Evolutionary conservation across 2,888 invertebrate species (phyloP).

Genomic region (Aspidiotus destructor): DNA sequence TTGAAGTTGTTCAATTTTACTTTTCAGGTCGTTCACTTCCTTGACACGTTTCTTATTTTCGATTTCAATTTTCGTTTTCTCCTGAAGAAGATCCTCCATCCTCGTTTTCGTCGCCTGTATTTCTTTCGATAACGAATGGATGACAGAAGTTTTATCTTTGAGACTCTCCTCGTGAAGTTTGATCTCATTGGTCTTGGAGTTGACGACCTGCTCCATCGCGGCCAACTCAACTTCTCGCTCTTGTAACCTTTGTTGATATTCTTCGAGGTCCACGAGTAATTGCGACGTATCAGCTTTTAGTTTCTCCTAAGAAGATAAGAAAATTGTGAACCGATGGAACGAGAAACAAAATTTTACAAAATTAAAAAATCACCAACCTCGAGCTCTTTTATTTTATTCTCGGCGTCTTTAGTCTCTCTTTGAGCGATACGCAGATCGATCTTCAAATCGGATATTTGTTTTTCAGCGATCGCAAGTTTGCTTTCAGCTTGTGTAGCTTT

Average conservation of each 20-base stretch:
- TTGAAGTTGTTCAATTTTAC: constrained; percentile 20
- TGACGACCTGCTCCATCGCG: constrained; percentile 1
- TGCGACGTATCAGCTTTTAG: neutral
- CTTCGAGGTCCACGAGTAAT: constrained; percentile 35
- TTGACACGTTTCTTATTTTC: constrained; percentile 5
- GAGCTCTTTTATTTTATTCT: constrained; percentile 41
- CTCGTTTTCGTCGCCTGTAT: neutral
- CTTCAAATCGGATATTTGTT: constrained; percentile 24
- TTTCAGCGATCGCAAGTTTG: constrained; percentile 45
- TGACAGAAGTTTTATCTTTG: neutral
- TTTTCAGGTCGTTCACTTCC: constrained; percentile 14
- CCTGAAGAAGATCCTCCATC: constrained; percentile 7
- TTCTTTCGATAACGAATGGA: neutral
- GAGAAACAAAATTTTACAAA: neutral
- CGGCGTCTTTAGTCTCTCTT: constrained; percentile 52
- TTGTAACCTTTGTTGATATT: constrained; percentile 41
- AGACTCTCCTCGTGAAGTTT: neutral
- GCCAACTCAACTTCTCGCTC: constrained; percentile 38
- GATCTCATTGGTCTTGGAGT: constrained; percentile 8
- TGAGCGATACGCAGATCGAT: constrained; percentile 28
- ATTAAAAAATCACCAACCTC: constrained; percentile 5
- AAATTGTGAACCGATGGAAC: neutral
- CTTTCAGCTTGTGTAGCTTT: constrained; percentile 17
- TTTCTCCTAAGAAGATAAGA: neutral
- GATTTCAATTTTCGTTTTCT: constrained; percentile 8